Percentiles rank a stretch among this genome's conserved stretches.
These are phyloP conservation scores for Phyllotreta striolata DNA, from an alignment of 2,888 invertebrate species.

Conservation along the genomic window DNA sequence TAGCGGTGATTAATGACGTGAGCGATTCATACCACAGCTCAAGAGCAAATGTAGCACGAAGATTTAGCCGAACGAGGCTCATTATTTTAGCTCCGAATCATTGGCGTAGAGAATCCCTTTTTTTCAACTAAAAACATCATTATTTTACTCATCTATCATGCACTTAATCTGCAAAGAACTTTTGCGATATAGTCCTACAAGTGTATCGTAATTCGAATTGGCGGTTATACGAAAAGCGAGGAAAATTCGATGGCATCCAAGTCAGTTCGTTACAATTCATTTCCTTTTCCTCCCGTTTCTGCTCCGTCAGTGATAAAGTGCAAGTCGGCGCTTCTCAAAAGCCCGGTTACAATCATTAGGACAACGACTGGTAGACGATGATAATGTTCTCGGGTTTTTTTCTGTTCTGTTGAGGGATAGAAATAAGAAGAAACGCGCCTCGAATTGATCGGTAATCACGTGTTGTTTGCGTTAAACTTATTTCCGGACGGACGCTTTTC, in stretches of 20 bases:
- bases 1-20: constrained; percentile 39
- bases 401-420: constrained; percentile 27
- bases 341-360: constrained; percentile 35
- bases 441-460: constrained; percentile 30
- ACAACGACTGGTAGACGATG: constrained; percentile 33
- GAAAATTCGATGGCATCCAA: constrained; percentile 12
- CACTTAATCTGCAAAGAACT: too few relatives aligned
- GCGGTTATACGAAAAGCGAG: background rate
- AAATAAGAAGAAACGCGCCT: constrained; percentile 29
- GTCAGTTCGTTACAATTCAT: constrained; percentile 9
- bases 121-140: too few relatives aligned
- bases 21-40: constrained; percentile 6
- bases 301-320: constrained; percentile 5
- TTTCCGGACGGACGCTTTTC: too few relatives aligned
- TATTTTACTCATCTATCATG: too few relatives aligned
- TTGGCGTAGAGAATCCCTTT: background rate
- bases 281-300: background rate
- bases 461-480: constrained; percentile 16
- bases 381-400: constrained; percentile 34
- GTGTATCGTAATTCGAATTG: too few relatives aligned
- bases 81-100: background rate
- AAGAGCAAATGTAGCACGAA: constrained; percentile 37
- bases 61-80: constrained; percentile 24
- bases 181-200: too few relatives aligned
- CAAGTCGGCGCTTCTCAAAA: constrained; percentile 37